Base-by-base conservation (phyloP, 2,113 vertebrate genomes). In the Ctenomys sociabilis region DNA sequence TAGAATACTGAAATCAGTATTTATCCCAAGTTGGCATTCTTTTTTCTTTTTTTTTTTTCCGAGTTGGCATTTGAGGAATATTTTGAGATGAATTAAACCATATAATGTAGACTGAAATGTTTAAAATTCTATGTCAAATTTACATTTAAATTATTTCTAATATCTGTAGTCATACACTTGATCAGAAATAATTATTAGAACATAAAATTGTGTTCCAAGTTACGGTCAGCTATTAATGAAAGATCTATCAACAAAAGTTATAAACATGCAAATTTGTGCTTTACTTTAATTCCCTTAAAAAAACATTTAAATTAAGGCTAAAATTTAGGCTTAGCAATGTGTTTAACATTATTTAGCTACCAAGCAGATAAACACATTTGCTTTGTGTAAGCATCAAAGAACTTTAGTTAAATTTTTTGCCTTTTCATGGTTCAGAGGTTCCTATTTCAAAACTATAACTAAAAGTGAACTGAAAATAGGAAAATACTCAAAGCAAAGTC, bases 381-480 rank as follows among this genome's bases (percentile, higher is more conserved):
- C 78, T 97, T 77, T 57, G 52, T n/a, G 11, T 88, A 81, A 45
- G 16, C 16, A 89, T 92, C 75, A 88, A 93, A 90, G 26, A 93
- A 87, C n/a, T 88, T 90, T 64, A 90, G 57, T 26, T 89, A 61
- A 61, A 91, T 90, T 83, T 59, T 95, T 95, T 82, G 86, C 32
- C 8, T 92, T 95, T 85, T 94, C 70, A 40, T 88, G 82, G 43
- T 96, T 96, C 85, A 95, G 75, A 94, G 82, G 17, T 85, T 96
- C 32, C 40, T 84, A 85, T 97, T 95, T 94, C 77, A 93, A 96
- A 95, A 92, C 21, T 59, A 40, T 92, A 81, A 94, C 81, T 87
- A 96, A 90, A 96, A 90, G 45, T 95, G 88, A 96, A 88, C 32
- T 92, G 72, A 84, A 96, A 88, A 93, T 81, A 92, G 80, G 81